Conservation (phyloP, 2,888 invertebrate species). For the Oasisia sp. region DNA sequence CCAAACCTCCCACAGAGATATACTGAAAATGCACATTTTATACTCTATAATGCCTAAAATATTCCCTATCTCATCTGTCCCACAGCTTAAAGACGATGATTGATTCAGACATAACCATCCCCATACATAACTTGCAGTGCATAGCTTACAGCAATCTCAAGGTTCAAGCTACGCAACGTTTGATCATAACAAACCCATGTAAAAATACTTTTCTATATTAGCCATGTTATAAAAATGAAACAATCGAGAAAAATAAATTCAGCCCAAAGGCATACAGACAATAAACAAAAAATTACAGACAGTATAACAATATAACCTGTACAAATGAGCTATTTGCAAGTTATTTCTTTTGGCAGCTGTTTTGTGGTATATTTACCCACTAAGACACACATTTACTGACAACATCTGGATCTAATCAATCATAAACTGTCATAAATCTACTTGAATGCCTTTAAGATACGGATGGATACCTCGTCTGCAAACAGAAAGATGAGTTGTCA, state of each 20-base stretch:
- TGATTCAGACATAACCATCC: neutral
- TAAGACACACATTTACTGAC: neutral
- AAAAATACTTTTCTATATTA: neutral
- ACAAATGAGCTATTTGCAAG: neutral
- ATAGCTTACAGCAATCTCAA: neutral
- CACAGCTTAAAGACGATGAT: neutral
- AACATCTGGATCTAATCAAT: neutral
- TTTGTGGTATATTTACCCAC: neutral
- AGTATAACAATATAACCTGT: neutral
- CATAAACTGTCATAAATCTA: neutral
- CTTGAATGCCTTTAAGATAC: neutral
- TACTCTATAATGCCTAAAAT: neutral
- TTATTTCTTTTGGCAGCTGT: neutral
- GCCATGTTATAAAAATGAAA: too few relatives aligned
- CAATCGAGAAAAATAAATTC: neutral
- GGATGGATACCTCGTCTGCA: neutral
- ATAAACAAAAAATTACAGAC: neutral
- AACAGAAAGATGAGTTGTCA: neutral
- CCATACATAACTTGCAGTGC: neutral
- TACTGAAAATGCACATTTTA: neutral
- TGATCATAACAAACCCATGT: neutral
- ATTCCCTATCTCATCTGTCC: neutral
- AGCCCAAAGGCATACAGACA: neutral
- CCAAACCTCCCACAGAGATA: neutral
- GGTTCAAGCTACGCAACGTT: neutral